Evolutionary conservation across 2,113 vertebrate species (phyloP).

Genomic region (Amblyornis subalaris): DNA sequence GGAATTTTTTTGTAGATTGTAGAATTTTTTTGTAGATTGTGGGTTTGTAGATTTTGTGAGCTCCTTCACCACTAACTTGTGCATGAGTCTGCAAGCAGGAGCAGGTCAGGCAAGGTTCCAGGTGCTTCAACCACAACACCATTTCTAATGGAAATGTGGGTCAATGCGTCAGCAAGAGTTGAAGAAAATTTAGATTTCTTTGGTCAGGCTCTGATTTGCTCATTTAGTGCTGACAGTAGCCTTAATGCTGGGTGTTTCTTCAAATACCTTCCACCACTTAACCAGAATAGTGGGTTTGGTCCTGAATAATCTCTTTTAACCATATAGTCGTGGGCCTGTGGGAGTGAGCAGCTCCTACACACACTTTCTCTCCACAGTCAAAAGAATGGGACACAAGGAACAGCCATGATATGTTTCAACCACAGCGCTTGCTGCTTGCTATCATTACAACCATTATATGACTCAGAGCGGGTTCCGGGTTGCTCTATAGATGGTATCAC

Average conservation of each 20-base stretch:
- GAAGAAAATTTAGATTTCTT: neutral
- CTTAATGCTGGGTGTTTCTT: neutral
- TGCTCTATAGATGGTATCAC: neutral
- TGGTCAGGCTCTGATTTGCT: neutral
- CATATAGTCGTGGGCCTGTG: neutral
- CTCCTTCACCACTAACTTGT: neutral
- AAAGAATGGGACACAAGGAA: neutral
- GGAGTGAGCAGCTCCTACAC: neutral
- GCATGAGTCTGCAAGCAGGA: neutral
- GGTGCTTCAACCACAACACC: neutral
- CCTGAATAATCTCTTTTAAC: neutral
- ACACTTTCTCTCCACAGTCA: neutral
- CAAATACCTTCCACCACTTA: neutral
- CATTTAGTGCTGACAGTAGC: neutral
- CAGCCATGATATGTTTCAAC: neutral
- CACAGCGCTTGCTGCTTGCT: neutral
- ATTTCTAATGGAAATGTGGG: neutral
- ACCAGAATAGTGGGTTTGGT: neutral
- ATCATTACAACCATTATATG: neutral
- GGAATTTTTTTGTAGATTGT: accelerated
- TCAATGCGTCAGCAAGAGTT: neutral
- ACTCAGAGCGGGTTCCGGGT: neutral
- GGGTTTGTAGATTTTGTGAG: neutral
- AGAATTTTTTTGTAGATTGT: neutral
- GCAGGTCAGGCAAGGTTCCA: neutral